These are phyloP conservation scores for Heliconius melpomene DNA, from an alignment of 1,140 invertebrate genomes.

Conservation along the genomic window DNA sequence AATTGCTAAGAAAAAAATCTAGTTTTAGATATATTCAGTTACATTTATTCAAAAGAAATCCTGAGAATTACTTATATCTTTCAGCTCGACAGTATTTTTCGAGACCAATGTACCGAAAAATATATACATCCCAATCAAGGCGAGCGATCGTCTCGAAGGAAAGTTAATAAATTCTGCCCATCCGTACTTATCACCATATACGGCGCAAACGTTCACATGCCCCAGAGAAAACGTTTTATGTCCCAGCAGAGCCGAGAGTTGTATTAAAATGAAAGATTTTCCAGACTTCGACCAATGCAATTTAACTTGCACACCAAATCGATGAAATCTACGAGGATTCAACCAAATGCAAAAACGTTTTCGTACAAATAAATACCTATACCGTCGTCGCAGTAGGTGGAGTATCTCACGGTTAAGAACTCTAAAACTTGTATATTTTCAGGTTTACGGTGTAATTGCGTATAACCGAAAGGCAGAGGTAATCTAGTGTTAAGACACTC, in stretches of 20 bases:
- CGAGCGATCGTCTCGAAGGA: slow-evolving; percentile 6
- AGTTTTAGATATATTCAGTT: too few relatives aligned
- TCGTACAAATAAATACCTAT: neutral
- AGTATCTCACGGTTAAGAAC: too few relatives aligned
- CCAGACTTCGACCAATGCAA: neutral
- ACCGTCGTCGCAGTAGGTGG: neutral
- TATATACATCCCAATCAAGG: slow-evolving; percentile 24
- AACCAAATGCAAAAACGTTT: neutral
- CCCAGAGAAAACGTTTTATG: slow-evolving; percentile 16
- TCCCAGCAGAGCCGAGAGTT: neutral
- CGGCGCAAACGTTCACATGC: neutral
- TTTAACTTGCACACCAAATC: neutral
- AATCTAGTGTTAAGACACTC: too few relatives aligned
- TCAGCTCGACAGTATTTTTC: slow-evolving; percentile 13
- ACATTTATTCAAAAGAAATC: neutral
- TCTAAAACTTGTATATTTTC: too few relatives aligned
- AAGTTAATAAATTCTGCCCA: slow-evolving; percentile 20
- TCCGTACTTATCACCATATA: slow-evolving; percentile 13
- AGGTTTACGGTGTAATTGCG: too few relatives aligned
- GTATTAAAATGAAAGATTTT: slow-evolving; percentile 12
- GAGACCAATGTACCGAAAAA: slow-evolving; percentile 19
- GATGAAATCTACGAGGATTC: neutral
- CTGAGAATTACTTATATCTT: neutral
- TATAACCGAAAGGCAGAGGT: too few relatives aligned
- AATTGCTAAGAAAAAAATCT: too few relatives aligned